A percentile compares a stretch with the other conserved stretches of the same genome.
Evolutionary conservation across 2,888 invertebrate species (phyloP).

Genomic region (Mythimna lalbum): DNA sequence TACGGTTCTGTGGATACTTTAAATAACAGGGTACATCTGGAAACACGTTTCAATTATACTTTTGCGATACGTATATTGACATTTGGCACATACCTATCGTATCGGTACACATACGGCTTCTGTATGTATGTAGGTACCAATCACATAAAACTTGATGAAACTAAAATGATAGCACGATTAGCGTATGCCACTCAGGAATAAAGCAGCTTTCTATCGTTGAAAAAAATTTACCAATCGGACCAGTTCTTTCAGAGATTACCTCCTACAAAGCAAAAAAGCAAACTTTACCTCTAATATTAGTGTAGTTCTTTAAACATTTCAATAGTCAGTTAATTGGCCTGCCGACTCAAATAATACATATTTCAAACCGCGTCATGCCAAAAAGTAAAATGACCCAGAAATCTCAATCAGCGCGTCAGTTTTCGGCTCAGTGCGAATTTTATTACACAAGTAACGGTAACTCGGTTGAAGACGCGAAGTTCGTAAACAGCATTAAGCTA

Average conservation of each 20-base stretch:
- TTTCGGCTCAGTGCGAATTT: conserved; percentile 42
- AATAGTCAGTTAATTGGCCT: conserved; percentile 26
- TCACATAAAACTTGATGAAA: conserved; percentile 5
- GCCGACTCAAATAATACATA: conserved; percentile 18
- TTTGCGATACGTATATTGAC: not conserved
- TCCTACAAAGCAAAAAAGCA: no score
- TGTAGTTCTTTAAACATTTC: no score
- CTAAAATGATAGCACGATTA: no score
- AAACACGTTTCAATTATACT: conserved; percentile 39
- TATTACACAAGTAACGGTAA: conserved; percentile 58
- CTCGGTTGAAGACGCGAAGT: conserved; percentile 29
- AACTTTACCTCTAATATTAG: no score
- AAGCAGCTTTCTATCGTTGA: no score
- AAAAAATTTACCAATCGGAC: no score
- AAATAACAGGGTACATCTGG: conserved; percentile 45
- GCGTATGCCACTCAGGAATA: no score
- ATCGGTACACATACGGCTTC: conserved; percentile 10
- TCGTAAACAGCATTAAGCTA: conserved; percentile 38
- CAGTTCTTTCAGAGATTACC: no score
- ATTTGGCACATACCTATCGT: no score
- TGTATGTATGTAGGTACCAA: not conserved
- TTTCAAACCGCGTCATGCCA: conserved; percentile 34
- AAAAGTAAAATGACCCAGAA: conserved; percentile 58
- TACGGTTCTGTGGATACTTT: conserved; percentile 26
- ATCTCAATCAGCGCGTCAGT: conserved; percentile 57